Percentiles rank a stretch among this genome's conserved stretches.
phyloP scores from a whole-genome alignment of 2,888 invertebrate genomes.

The Lordiphosa fenestrarum region DNA sequence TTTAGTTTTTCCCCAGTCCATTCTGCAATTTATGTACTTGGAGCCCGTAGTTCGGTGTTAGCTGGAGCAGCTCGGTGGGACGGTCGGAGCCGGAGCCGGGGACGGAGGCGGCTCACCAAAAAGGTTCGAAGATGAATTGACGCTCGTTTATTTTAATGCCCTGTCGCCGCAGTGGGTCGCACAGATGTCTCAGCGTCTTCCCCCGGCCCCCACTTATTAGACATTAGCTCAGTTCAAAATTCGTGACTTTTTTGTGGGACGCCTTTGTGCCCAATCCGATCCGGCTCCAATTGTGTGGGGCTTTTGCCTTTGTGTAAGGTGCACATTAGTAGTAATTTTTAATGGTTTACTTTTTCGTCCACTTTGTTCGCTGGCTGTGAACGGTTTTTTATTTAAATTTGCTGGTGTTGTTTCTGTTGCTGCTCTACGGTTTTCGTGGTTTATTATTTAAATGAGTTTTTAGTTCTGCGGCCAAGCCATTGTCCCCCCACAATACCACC shows the following conservation, averaged over 20 bases:
- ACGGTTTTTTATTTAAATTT: slow-evolving; percentile 59
- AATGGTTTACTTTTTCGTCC: slow-evolving; percentile 76
- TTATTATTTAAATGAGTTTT: slow-evolving; percentile 66
- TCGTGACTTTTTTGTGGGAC: slow-evolving; percentile 58
- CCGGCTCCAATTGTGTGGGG: slow-evolving; percentile 20
- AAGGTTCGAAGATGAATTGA: slow-evolving; percentile 76
- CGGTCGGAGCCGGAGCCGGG: slow-evolving; percentile 16
- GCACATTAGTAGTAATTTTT: slow-evolving; percentile 79
- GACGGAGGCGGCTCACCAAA: slow-evolving; percentile 48
- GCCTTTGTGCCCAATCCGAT: slow-evolving; percentile 62
- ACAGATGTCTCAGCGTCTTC: slow-evolving; percentile 34
- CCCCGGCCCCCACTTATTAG: slow-evolving; percentile 50
- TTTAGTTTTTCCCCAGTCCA: slow-evolving; percentile 58
- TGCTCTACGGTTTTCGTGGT: slow-evolving; percentile 51
- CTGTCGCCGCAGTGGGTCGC: slow-evolving; percentile 78
- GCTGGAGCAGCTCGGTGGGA: background rate
- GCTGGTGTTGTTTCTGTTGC: slow-evolving; percentile 39
- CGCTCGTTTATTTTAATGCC: slow-evolving; percentile 78
- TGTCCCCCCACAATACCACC: slow-evolving; percentile 18
- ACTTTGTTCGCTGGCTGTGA: slow-evolving; percentile 56
- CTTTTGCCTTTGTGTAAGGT: slow-evolving; percentile 65
- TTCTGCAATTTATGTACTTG: slow-evolving; percentile 56
- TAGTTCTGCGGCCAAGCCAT: slow-evolving; percentile 22
- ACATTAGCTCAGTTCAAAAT: slow-evolving; percentile 53
- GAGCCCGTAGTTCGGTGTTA: slow-evolving; percentile 13